Evolutionary conservation across 2,888 invertebrate genomes (phyloP).

Genomic region (Altica lythri): DNA sequence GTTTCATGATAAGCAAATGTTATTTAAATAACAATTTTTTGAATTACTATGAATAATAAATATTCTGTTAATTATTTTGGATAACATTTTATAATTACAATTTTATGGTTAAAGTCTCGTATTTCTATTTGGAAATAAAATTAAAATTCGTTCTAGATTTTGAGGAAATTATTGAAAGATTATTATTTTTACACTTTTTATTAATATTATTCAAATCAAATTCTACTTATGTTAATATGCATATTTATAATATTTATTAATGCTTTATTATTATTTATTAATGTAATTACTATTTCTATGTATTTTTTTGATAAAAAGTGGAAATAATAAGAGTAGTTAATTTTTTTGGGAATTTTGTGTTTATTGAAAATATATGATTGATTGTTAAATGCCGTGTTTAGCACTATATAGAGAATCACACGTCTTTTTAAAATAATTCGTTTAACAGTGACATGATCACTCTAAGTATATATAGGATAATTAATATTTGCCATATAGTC

Average conservation of each 20-base stretch:
- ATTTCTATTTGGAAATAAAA: too few species aligned
- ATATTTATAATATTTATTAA: constrained; percentile 9
- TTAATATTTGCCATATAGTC: constrained; percentile 21
- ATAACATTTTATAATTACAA: too few species aligned
- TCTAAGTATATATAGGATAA: constrained; percentile 19
- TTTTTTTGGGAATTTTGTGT: neutral
- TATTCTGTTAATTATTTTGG: too few species aligned
- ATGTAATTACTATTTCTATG: neutral
- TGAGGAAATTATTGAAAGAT: too few species aligned
- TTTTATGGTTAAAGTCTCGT: too few species aligned
- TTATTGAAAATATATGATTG: neutral
- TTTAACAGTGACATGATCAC: constrained; percentile 10
- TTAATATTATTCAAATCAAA: too few species aligned
- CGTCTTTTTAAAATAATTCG: constrained; percentile 15
- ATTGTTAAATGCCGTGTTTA: neutral
- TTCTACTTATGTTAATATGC: too few species aligned
- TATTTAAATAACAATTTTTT: too few species aligned
- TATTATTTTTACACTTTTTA: too few species aligned
- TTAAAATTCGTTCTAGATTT: too few species aligned
- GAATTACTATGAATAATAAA: too few species aligned
- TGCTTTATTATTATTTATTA: neutral
- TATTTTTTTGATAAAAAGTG: constrained; percentile 8
- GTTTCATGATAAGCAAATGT: too few species aligned
- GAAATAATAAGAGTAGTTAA: constrained; percentile 5
- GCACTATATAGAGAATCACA: constrained; percentile 17